phyloP scores from a whole-genome alignment of 2,888 invertebrate genomes.

The Papilio demoleus region DNA sequence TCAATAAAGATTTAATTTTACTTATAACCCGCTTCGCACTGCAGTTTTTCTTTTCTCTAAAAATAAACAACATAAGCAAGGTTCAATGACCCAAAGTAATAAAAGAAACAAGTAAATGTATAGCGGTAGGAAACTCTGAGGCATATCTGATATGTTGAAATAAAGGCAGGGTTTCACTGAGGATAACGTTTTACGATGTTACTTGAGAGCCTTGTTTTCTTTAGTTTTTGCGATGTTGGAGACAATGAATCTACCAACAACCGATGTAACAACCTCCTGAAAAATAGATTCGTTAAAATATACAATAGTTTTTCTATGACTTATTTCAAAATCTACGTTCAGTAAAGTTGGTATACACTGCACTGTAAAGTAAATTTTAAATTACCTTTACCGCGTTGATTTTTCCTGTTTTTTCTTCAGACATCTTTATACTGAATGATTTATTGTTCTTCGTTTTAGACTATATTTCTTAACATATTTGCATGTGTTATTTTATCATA shows the following conservation, averaged over 20 bases:
- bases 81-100: background rate
- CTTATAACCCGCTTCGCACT: background rate
- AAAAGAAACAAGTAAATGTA: constrained; percentile 7
- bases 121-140: background rate
- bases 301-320: background rate
- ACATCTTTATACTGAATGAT: background rate
- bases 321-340: too few species aligned
- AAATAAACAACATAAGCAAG: constrained; percentile 20
- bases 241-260: constrained; percentile 6
- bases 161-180: background rate
- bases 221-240: constrained; percentile 1
- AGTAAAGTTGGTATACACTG: too few species aligned
- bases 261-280: constrained; percentile 10
- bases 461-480: background rate
- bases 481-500: background rate
- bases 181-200: constrained; percentile 18
- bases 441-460: background rate
- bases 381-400: background rate
- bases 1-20: background rate
- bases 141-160: constrained; percentile 3
- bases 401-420: background rate
- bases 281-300: background rate
- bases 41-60: constrained; percentile 10
- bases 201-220: constrained; percentile 9
- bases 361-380: background rate